Base-by-base conservation (phyloP, 2,113 vertebrate species). In the Cervus canadensis region DNA sequence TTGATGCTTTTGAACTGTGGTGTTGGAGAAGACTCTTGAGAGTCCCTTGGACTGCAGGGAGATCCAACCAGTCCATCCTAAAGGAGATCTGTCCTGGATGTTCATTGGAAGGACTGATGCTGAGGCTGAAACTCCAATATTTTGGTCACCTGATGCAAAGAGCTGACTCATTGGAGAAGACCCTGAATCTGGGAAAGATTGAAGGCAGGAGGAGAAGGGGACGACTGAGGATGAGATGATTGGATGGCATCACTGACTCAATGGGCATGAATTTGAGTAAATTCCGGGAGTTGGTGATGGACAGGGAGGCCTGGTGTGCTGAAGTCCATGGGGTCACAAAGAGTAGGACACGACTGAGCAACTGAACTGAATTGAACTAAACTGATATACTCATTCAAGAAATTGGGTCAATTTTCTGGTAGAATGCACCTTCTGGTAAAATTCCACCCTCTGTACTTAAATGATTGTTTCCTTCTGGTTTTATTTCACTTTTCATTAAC, bases 301-400 rank as follows among this genome's bases (percentile, higher is more conserved):
- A 40, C 5, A 23, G 67, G 67, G 67, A 71, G 67, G n/a, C 67
- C n/a, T 71, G 67, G 19, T 2, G 6, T 40, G 67, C n/a, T 74
- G n/a, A 5, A 40, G n/a, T 23, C 5, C 10, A 40, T 74, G n/a
- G n/a, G 19, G 67, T 74, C 0, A 0, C 67, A 40, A 11, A 71
- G n/a, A 40, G n/a, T 71, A 2, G 36, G 67, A 74, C n/a, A 40
- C 21, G n/a, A 23, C n/a, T 40, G 67, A 74, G 36, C 0, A 40
- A 74, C 67, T 40, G 19, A 74, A 40, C 33, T 67, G 64, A 67
- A 4, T 21, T 67, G 33, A 71, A 36, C 33, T 71, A 19, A 71
- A 36, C 64, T 23, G 17, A 36, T 71, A 71, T 11, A 71, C n/a
- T 71, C 12, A 10, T 25, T 74, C 10, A 23, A 81, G 36, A 82